A percentile compares a stretch with the other conserved stretches of the same genome.
Evolutionary conservation across 2,888 invertebrate species (phyloP).

Genomic region (Molanna angustata): DNA sequence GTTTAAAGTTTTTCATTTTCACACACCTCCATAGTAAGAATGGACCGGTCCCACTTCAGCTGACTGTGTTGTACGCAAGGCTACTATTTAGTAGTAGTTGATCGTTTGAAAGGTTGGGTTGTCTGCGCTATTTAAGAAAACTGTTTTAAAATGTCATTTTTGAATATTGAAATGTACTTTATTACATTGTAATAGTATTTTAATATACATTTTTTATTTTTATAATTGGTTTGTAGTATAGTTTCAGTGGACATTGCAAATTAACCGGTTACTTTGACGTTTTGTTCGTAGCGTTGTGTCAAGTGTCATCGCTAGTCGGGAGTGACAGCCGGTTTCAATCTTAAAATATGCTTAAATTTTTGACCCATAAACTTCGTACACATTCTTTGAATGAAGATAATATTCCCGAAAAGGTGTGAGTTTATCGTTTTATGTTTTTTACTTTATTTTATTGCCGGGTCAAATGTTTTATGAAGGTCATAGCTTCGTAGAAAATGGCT

Average conservation of each 20-base stretch:
- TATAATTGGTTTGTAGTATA: constrained; percentile 3
- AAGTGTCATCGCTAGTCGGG: constrained; percentile 40
- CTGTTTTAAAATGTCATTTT: constrained; percentile 26
- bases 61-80: constrained; percentile 56
- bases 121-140: constrained; percentile 29
- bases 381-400: constrained; percentile 83
- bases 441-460: constrained; percentile 21
- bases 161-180: constrained; percentile 18
- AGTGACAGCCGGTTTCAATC: constrained; percentile 48
- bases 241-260: constrained; percentile 15
- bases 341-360: constrained; percentile 80
- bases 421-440: constrained; percentile 29
- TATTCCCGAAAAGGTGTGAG: constrained; percentile 72
- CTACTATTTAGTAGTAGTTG: constrained; percentile 53
- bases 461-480: constrained; percentile 42
- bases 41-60: constrained; percentile 53
- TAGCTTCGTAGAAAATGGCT: constrained; percentile 61
- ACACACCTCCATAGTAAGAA: constrained; percentile 42
- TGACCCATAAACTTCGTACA: constrained; percentile 81
- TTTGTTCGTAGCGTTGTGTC: constrained; percentile 36
- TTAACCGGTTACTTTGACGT: constrained; percentile 29
- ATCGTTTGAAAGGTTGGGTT: constrained; percentile 44
- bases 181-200: constrained; percentile 16
- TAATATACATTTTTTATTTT: neutral
- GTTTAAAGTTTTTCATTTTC: no score